Evolutionary conservation across 2,797 vertebrate species (phyloP), one percentile per base, ranked within the genome.

Genomic region (Schizopygopsis malacanthus): DNA sequence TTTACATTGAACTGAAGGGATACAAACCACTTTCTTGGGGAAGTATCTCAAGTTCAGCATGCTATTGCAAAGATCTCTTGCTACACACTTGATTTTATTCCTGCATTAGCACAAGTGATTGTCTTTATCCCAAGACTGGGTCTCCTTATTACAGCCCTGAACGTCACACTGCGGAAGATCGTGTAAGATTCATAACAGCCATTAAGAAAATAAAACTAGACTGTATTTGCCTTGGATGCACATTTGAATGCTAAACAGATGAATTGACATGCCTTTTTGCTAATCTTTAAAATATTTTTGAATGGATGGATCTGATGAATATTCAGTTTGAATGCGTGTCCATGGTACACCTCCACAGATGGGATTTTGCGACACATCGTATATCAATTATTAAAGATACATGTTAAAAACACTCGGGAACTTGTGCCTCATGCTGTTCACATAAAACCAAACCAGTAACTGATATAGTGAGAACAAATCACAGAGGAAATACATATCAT

Each of bases 401-500:
- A 85, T 67, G 81, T 89, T 77, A 86, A 85, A 92, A 89, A 83
- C 73, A 70, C 71, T 76, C 83, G 89, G 91, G 90, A 81, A 89
- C 89, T 87, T 91, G 92, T 89, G 92, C 90, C 81, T 91, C 94
- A 95, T 95, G 94, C 94, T 92, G 92, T 87, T 89, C 88, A 91
- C 91, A 22, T 89, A 91, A 90, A 79, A 54, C 8, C 90, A 92
- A 87, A 91, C 85, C 84, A 88, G 91, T 86, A 89, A 87, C 78
- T 56, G 52, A 81, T 79, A 45, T 83, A 88, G 90, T 87, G 90
- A 84, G 75, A 91, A 93, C 88, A 90, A 91, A 92, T 92, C 92
- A 93, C 91, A 93, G 88, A 92, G 92, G 90, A 93, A 94, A 94
- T 92, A 94, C 92, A 79, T 83, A 92, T 93, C 94, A 95, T 95